phyloP scores from a whole-genome alignment of 2,797 vertebrate genomes.

The Bradypus variegatus region DNA sequence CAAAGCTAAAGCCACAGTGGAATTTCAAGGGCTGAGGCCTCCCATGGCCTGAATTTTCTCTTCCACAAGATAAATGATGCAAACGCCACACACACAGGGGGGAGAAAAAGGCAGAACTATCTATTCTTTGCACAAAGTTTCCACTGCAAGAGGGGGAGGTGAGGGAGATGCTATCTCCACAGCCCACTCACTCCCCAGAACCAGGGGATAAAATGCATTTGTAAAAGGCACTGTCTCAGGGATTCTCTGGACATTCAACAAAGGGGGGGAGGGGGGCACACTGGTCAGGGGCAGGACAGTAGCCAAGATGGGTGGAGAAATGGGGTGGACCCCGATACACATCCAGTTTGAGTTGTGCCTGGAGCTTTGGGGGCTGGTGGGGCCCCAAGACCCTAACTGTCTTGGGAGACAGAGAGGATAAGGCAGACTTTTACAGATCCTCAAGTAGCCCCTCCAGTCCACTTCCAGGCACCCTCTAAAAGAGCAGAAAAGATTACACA shows the following conservation, averaged over 20 bases:
- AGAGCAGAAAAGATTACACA: conserved; percentile 38
- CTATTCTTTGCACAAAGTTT: conserved; percentile 40
- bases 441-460: not conserved
- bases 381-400: not conserved
- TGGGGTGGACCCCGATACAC: not conserved
- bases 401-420: not conserved
- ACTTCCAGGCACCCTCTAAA: not conserved
- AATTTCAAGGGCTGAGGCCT: not conserved
- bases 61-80: conserved; percentile 15
- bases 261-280: not conserved
- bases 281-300: not conserved
- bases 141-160: not conserved
- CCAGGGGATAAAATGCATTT: conserved; percentile 27
- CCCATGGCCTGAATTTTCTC: not conserved
- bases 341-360: not conserved
- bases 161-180: not conserved
- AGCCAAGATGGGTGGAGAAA: not conserved
- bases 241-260: conserved; percentile 49
- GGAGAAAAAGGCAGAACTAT: not conserved
- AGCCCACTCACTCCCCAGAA: not conserved
- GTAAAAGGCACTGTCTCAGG: conserved; percentile 64
- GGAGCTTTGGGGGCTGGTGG: not conserved
- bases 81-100: conserved; percentile 11
- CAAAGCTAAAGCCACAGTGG: not conserved
- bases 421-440: not conserved